These are phyloP conservation scores for Takifugu flavidus DNA, from an alignment of 2,113 vertebrate genomes.

Conservation along the genomic window DNA sequence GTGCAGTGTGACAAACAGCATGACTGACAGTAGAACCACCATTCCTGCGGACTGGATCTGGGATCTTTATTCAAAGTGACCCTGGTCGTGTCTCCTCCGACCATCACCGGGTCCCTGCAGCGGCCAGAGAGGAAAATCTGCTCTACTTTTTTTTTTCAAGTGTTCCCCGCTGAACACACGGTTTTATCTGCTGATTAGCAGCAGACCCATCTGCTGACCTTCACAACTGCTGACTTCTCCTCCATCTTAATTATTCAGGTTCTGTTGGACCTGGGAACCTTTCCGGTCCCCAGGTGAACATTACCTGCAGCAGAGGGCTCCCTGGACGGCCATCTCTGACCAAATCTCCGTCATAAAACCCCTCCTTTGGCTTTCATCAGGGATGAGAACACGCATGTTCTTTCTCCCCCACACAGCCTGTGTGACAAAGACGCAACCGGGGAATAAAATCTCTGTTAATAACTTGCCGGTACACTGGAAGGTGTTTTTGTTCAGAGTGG, in stretches of 20 bases:
- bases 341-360: constrained; percentile 41
- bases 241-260: constrained; percentile 67
- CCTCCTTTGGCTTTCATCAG: constrained; percentile 30
- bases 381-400: constrained; percentile 36
- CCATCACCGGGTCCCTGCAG: neutral
- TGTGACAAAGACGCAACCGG: constrained; percentile 39
- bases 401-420: constrained; percentile 2
- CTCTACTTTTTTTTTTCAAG: neutral
- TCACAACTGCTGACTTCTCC: constrained; percentile 42
- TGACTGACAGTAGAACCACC: too few species aligned
- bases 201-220: constrained; percentile 55
- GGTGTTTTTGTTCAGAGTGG: constrained; percentile 6
- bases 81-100: neutral
- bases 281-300: constrained; percentile 23
- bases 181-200: constrained; percentile 37
- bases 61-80: neutral
- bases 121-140: constrained; percentile 4
- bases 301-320: constrained; percentile 48
- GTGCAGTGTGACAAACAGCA: too few species aligned
- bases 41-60: neutral
- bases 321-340: constrained; percentile 43
- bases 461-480: constrained; percentile 43
- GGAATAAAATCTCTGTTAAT: constrained; percentile 58
- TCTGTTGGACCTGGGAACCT: constrained; percentile 39
- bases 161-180: constrained; percentile 22